These are phyloP conservation scores for Lemur catta DNA, from an alignment of 2,797 vertebrate species.

Conservation along the genomic window DNA sequence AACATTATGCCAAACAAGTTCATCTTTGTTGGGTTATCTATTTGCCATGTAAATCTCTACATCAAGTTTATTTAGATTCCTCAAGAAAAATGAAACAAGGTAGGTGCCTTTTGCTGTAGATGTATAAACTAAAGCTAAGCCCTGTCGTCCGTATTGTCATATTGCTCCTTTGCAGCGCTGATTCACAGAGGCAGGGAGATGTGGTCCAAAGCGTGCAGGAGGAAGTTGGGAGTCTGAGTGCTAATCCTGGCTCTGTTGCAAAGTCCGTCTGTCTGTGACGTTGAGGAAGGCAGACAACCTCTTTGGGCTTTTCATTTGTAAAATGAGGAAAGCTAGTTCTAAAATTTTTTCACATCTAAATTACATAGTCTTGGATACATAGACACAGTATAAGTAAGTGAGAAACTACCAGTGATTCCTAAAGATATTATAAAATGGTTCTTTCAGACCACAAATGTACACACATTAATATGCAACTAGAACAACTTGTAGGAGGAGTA, in stretches of 20 bases:
- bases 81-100: background rate
- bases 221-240: background rate
- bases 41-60: constrained; percentile 9
- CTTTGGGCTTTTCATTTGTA: background rate
- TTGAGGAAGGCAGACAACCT: background rate
- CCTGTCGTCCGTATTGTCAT: background rate
- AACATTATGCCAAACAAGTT: background rate
- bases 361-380: background rate
- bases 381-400: background rate
- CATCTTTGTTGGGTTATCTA: background rate
- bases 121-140: background rate
- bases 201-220: background rate
- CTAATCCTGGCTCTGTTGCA: background rate
- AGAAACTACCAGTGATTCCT: background rate
- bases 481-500: background rate
- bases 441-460: background rate
- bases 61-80: background rate
- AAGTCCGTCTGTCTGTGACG: background rate
- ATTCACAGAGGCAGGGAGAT: background rate
- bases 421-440: constrained; percentile 8
- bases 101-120: background rate
- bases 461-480: background rate
- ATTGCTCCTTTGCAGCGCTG: background rate
- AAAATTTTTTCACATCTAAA: background rate
- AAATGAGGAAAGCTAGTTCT: background rate